A percentile compares a stretch with the other conserved stretches of the same genome.
phyloP scores from a whole-genome alignment of 2,888 invertebrate species.

The Sphaerophoria rueppellii region DNA sequence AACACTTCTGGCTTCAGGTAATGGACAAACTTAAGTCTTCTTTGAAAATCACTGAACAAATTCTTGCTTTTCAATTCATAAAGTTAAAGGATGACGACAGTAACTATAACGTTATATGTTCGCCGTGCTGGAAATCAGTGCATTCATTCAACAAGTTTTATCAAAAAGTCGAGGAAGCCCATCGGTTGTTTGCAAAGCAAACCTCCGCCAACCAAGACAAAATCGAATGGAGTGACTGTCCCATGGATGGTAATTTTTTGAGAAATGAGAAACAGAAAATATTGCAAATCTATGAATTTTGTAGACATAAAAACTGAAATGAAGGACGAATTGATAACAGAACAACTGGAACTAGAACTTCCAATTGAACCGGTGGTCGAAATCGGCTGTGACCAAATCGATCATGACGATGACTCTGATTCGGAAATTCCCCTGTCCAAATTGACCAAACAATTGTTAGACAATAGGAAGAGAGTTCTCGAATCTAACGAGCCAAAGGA shows the following conservation, averaged over 20 bases:
- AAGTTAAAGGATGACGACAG: constrained; percentile 17
- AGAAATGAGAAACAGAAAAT: too few relatives aligned
- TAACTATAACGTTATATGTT: constrained; percentile 68
- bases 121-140: constrained; percentile 76
- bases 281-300: background rate
- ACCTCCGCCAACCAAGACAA: background rate
- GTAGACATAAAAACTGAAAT: constrained; percentile 15
- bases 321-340: background rate
- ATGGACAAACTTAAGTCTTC: background rate
- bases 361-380: too few relatives aligned
- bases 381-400: background rate
- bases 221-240: background rate
- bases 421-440: constrained; percentile 20
- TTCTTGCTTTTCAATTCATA: background rate
- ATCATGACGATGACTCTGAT: background rate
- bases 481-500: too few relatives aligned
- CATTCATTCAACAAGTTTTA: constrained; percentile 77
- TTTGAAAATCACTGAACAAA: background rate
- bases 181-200: constrained; percentile 40
- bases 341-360: background rate
- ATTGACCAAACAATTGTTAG: background rate
- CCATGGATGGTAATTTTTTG: background rate
- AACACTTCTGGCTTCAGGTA: constrained; percentile 76
- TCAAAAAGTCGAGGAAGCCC: constrained; percentile 74
- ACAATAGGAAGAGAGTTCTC: background rate